Base-by-base conservation (phyloP, 2,797 vertebrate genomes). In the Alectoris magna region DNA sequence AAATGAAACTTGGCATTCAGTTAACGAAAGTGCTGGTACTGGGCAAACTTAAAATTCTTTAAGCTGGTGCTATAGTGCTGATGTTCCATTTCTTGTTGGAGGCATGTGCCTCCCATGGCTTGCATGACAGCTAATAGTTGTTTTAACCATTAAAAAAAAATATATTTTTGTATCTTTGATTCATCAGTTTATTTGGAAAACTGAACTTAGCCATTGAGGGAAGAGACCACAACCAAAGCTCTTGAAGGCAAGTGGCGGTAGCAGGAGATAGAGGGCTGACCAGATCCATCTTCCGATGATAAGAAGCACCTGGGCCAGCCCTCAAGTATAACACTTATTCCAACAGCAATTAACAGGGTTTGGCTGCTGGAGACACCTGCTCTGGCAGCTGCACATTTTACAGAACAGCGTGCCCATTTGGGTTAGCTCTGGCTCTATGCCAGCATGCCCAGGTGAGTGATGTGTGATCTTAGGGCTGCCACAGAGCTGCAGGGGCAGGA, bases 91-190 rank as follows among this genome's bases (percentile, higher is more conserved):
- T 72, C 60, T 58, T n/a, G 62, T 58, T 36, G 5, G 15, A 69
- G 23, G 7, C 27, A 27, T 0, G 0, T 58, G 3, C 34, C 34
- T 63, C 5, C 22, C 3, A 4, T 39, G 27, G 8, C 44, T 78
- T 41, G 36, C 14, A 24, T 60, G 41, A 89, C 18, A 64, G 60
- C 11, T 53, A 73, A 38, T 36, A 12, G 10, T 64, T 4, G 0
- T 24, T 12, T 51, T 59, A 70, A 27, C 29, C 17, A 1, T 21
- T 6, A 8, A 8, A 3, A 7, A 19, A 58, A 21, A 5, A n/a
- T 4, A 11, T 56, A 44, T 74, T 2, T 46, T 12, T 71, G 11
- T 63, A 62, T 66, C 75, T 2, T 51, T 12, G 68, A 18, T 38
- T 74, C 11, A 3, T 34, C 8, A 55, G 14, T 41, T 80, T 16